Base-by-base conservation (phyloP, 2,888 invertebrate genomes). In the Teinopalpus imperialis region DNA sequence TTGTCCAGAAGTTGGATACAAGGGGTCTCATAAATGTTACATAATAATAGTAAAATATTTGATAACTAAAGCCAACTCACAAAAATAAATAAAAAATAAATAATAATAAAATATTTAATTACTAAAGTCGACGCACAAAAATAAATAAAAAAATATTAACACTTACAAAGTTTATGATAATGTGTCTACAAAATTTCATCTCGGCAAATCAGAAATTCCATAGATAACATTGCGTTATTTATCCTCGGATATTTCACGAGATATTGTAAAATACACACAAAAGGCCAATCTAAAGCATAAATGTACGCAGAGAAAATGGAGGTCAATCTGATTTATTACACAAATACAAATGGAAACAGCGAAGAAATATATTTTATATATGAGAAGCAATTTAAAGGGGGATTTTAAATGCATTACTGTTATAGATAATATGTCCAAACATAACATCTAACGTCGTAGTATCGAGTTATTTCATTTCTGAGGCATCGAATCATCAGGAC, bases 301-400 rank as follows among this genome's bases (percentile, higher is more conserved):
- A 10, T 23, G 6, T 14, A 14, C 9, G 30, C 3, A 13, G 21
- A 20, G 29, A 10, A 23, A 23, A 23, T 23, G 10, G 10, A 8
- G 32, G 29, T 30, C 35, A 43, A 36, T 27, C 14, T 21, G 20
- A 35, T 43, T 43, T 35, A 43, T 14, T 27, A 43, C 8, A 18
- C 7, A 27, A 39, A 16, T 4, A 34, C 9, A 14, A 35, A 35
- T 9, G 7, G 9, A n/a, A 26, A 16, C 9, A 26, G 8, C 35
- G 7, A 6, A 2, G 16, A 14, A 16, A 36, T 26, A 26, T 12
- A 7, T 35, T 35, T 20, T 6, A 10, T 32, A 32, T 10, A n/a
- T 14, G 6, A 14, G 5, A 10, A 18, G 20, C 4, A 8, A 9
- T 32, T 32, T 20, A 13, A 29, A n/a, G n/a, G n/a, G n/a, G n/a